These are phyloP conservation scores for cat (Felis catus) DNA, from an alignment of 2,113 vertebrate species.

Conservation along the genomic window DNA sequence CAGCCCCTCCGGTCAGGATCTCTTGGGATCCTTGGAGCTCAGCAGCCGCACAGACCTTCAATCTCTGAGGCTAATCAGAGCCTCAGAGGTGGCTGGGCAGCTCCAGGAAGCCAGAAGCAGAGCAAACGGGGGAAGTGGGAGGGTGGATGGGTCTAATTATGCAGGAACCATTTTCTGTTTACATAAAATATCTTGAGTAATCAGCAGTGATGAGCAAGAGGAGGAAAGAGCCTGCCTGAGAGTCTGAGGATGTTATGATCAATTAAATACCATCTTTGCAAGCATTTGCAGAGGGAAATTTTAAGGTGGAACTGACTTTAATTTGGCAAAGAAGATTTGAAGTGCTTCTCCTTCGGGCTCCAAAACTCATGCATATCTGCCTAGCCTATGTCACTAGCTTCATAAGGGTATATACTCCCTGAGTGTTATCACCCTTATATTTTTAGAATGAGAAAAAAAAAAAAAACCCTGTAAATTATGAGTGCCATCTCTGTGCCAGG, in stretches of 20 bases:
- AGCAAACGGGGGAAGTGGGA: neutral
- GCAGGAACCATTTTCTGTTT: constrained; percentile 66
- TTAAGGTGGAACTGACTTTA: constrained; percentile 70
- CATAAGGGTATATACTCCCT: neutral
- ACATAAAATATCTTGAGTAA: constrained; percentile 71
- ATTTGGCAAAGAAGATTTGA: neutral
- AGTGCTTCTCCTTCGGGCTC: neutral
- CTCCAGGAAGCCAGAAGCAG: neutral
- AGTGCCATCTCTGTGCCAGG: neutral
- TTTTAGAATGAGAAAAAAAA: constrained; percentile 14
- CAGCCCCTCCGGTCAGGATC: neutral
- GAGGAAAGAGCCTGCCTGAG: constrained; percentile 55
- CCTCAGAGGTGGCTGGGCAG: neutral
- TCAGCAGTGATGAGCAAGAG: constrained; percentile 76
- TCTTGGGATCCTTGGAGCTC: neutral
- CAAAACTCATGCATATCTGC: neutral
- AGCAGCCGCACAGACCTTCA: neutral
- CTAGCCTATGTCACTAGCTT: neutral
- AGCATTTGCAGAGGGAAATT: constrained; percentile 19
- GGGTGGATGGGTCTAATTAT: constrained; percentile 43
- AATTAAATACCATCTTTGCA: constrained; percentile 65
- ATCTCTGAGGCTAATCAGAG: neutral
- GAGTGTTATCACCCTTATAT: neutral
- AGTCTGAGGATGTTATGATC: constrained; percentile 67
- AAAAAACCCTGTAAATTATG: neutral